These are phyloP conservation scores for Cataglyphis albicans DNA, from an alignment of 2,888 invertebrate genomes.

Conservation along the genomic window DNA sequence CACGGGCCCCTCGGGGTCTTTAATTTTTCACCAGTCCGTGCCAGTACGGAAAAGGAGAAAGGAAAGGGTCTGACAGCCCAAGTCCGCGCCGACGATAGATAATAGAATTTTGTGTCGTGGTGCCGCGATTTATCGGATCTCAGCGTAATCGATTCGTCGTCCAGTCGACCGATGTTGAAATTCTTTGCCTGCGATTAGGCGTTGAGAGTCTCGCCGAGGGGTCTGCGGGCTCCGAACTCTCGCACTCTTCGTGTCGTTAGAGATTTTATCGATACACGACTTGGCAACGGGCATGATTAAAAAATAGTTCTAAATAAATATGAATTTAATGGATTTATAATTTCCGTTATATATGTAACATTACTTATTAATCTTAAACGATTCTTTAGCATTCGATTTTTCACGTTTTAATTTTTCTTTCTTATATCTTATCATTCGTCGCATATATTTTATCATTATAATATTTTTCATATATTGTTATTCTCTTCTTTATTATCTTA, in stretches of 20 bases:
- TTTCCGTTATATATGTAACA: conserved; percentile 1
- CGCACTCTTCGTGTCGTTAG: conserved; percentile 60
- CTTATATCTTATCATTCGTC: neutral
- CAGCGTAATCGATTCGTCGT: conserved; percentile 63
- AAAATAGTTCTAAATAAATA: conserved; percentile 56
- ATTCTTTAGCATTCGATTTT: neutral
- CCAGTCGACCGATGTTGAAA: conserved; percentile 56
- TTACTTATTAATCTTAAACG: conserved; percentile 10
- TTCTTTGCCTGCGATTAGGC: conserved; percentile 46
- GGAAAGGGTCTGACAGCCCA: conserved; percentile 38
- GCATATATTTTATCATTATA: neutral
- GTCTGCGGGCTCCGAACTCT: conserved; percentile 23
- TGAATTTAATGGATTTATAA: conserved; percentile 27
- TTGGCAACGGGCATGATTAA: conserved; percentile 60
- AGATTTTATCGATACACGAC: conserved; percentile 72
- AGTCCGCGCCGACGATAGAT: conserved; percentile 38
- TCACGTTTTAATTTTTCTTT: neutral
- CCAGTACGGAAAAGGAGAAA: conserved; percentile 40
- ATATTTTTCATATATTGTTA: neutral
- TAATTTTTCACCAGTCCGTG: conserved; percentile 39
- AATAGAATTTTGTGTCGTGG: conserved; percentile 55
- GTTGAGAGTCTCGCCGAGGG: conserved; percentile 58
- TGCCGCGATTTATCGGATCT: conserved; percentile 62
- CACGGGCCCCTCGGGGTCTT: conserved; percentile 13
- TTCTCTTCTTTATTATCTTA: conserved; percentile 1